Conservation (phyloP, 2,888 invertebrate species). For the Yponomeuta malinellus region DNA sequence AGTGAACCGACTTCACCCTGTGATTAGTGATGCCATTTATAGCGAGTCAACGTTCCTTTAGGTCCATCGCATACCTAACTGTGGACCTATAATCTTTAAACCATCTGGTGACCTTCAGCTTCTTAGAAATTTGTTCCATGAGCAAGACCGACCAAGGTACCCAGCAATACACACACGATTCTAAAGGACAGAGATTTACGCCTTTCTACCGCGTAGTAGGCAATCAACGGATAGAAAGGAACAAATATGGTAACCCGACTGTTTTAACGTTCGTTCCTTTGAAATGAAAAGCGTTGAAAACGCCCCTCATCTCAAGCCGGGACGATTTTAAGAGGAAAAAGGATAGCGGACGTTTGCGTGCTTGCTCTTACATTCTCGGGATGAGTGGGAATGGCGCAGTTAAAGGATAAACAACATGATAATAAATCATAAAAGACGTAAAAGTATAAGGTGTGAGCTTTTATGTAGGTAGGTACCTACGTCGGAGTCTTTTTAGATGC, state of each 20-base stretch:
- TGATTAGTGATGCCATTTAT: constrained; percentile 48
- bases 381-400: constrained; percentile 40
- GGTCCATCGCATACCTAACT: constrained; percentile 26
- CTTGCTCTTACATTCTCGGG: constrained; percentile 42
- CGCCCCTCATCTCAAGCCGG: constrained; percentile 23
- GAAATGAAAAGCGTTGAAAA: not conserved
- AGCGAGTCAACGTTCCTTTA: constrained; percentile 29
- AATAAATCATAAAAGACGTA: not conserved
- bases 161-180: not conserved
- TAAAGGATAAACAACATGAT: constrained; percentile 23
- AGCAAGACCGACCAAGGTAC: not conserved
- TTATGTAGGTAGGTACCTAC: not conserved
- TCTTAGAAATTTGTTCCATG: not conserved
- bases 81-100: constrained; percentile 23
- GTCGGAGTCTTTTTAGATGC: not conserved
- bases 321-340: constrained; percentile 35
- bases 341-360: constrained; percentile 41
- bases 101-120: not conserved
- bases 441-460: not conserved
- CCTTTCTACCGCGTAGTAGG: constrained; percentile 22
- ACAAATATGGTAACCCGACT: constrained; percentile 24
- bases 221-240: constrained; percentile 30
- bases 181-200: constrained; percentile 37
- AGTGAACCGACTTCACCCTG: constrained; percentile 22
- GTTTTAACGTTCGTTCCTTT: not conserved